Evolutionary conservation across 2,888 invertebrate species (phyloP).

Genomic region (Tenodera sinensis): DNA sequence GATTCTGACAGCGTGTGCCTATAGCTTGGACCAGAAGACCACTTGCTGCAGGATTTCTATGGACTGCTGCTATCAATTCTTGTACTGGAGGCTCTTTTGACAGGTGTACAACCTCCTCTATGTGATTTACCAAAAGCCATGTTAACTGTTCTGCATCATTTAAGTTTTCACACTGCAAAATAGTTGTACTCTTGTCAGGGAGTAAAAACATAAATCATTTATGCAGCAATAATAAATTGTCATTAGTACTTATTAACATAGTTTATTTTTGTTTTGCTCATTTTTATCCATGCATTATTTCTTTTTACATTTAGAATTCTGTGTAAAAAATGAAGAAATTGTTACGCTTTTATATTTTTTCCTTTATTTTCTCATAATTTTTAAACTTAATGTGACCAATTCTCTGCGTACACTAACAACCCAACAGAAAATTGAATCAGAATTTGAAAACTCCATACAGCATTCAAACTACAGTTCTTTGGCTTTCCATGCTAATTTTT

Average conservation of each 20-base stretch:
- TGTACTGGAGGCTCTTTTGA: conserved; percentile 63
- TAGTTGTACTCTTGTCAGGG: background rate
- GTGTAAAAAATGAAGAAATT: too few relatives aligned
- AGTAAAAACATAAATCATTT: background rate
- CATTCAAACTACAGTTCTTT: too few relatives aligned
- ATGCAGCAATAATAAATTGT: background rate
- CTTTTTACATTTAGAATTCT: too few relatives aligned
- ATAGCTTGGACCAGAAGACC: conserved; percentile 69
- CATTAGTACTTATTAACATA: background rate
- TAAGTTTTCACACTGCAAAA: conserved; percentile 61
- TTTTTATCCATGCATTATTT: too few relatives aligned
- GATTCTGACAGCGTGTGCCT: conserved; percentile 59
- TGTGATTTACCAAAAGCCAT: conserved; percentile 73
- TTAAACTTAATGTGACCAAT: too few relatives aligned
- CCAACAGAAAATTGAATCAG: too few relatives aligned
- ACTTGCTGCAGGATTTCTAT: conserved; percentile 62
- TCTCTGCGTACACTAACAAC: too few relatives aligned
- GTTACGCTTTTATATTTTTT: too few relatives aligned
- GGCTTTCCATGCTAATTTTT: too few relatives aligned
- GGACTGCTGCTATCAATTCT: conserved; percentile 59
- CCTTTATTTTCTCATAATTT: too few relatives aligned
- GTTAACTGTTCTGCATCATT: conserved; percentile 68
- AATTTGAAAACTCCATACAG: too few relatives aligned
- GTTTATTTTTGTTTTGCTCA: background rate
- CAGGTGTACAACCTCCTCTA: conserved; percentile 62